Percentiles rank a stretch among this genome's conserved stretches.
Evolutionary conservation across 2,113 vertebrate species (phyloP).

Genomic region (Labrus mixtus): DNA sequence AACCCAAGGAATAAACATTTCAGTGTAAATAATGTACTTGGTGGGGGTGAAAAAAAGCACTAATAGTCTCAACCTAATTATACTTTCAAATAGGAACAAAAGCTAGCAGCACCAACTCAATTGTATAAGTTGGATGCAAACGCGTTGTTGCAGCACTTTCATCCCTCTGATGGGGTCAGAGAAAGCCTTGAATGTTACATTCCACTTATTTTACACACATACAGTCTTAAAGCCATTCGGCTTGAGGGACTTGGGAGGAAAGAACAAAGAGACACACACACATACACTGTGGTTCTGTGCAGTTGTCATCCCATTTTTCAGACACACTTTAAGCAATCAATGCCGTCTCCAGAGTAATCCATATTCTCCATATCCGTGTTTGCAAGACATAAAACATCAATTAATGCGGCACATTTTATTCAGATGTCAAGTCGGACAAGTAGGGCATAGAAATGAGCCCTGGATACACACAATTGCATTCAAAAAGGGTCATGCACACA

Average conservation of each 20-base stretch:
- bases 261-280: slow-evolving; percentile 37
- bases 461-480: slow-evolving; percentile 5
- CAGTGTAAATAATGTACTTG: slow-evolving; percentile 25
- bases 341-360: slow-evolving; percentile 55
- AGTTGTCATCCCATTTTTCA: slow-evolving; percentile 60
- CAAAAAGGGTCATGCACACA: background rate
- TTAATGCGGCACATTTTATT: slow-evolving; percentile 65
- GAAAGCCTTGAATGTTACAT: slow-evolving; percentile 30
- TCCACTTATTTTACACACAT: slow-evolving; percentile 44
- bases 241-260: slow-evolving; percentile 26
- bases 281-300: slow-evolving; percentile 9
- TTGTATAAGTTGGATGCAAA: slow-evolving; percentile 34
- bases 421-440: slow-evolving; percentile 55
- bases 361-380: slow-evolving; percentile 61
- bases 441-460: slow-evolving; percentile 52
- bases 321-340: slow-evolving; percentile 65
- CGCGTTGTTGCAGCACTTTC: slow-evolving; percentile 24
- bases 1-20: slow-evolving; percentile 16
- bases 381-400: slow-evolving; percentile 65
- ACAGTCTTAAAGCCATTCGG: slow-evolving; percentile 12
- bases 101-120: background rate
- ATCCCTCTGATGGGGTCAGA: slow-evolving; percentile 56
- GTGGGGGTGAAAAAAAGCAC: background rate
- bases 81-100: slow-evolving; percentile 35
- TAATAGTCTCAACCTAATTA: slow-evolving; percentile 39